phyloP scores from a whole-genome alignment of 2,113 vertebrate genomes.

The Xenopus laevis region DNA sequence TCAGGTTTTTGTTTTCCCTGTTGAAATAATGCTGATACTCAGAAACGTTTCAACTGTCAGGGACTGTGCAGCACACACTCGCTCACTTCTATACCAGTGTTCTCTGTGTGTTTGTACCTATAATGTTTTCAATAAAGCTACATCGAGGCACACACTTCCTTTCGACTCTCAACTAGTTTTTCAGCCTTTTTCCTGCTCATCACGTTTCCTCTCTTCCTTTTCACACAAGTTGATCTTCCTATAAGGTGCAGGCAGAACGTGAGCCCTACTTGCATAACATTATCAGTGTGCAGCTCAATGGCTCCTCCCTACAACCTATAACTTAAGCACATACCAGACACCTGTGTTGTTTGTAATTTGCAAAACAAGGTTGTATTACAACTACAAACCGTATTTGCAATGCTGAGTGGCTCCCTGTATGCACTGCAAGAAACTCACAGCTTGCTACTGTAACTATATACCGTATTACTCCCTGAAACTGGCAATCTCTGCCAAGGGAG shows the following conservation, averaged over 20 bases:
- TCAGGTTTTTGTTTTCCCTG: too few relatives aligned
- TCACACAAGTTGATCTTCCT: constrained; percentile 2
- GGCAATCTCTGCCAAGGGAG: too few relatives aligned
- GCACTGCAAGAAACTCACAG: not conserved
- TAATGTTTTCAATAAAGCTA: not conserved
- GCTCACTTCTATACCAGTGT: not conserved
- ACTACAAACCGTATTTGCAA: not conserved
- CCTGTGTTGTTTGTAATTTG: not conserved
- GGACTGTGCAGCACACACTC: too few relatives aligned
- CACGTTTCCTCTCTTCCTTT: constrained; percentile 26
- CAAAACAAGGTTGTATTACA: not conserved
- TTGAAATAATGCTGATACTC: too few relatives aligned
- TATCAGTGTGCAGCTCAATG: not conserved
- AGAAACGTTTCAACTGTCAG: too few relatives aligned
- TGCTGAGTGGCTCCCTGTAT: too few relatives aligned
- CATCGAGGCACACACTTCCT: not conserved
- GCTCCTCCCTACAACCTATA: not conserved
- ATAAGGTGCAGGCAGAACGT: not conserved
- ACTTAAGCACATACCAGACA: not conserved
- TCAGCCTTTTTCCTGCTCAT: not conserved
- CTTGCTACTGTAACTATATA: too few relatives aligned
- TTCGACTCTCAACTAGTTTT: not conserved
- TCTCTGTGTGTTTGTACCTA: not conserved
- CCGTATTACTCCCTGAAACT: too few relatives aligned
- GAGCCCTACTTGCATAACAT: not conserved